Conservation (phyloP, 1,140 invertebrate species). For the Ceratina australensis region DNA sequence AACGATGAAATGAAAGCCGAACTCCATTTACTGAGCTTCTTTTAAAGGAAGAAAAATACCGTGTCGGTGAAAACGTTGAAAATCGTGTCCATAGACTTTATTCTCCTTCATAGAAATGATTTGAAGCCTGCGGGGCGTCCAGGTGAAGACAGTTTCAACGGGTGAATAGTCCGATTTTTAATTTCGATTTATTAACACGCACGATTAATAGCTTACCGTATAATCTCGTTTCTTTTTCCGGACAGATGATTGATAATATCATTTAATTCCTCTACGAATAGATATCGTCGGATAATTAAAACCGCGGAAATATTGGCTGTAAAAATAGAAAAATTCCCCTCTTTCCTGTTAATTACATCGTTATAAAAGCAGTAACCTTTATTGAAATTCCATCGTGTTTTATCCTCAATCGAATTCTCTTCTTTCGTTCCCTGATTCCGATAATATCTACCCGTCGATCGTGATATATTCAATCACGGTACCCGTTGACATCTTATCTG, state of each 20-base stretch:
- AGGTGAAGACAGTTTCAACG: no score
- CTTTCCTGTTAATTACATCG: constrained; percentile 55
- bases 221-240: no score
- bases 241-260: no score
- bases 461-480: constrained; percentile 42
- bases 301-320: constrained; percentile 15
- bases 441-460: background rate
- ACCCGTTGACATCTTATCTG: constrained; percentile 40
- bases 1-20: background rate
- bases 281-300: constrained; percentile 14
- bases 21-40: background rate
- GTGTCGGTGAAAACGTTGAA: background rate
- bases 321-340: background rate
- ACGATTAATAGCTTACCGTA: no score
- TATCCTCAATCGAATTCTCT: constrained; percentile 49
- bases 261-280: background rate
- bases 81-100: background rate
- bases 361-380: constrained; percentile 54
- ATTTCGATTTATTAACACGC: no score
- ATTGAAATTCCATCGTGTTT: background rate
- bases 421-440: constrained; percentile 34
- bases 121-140: background rate
- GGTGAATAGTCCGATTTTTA: no score
- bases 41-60: background rate
- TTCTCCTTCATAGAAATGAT: background rate